Percentiles rank a stretch among this genome's conserved stretches.
phyloP scores from a whole-genome alignment of 2,113 vertebrate species.

The Pollachius pollachius region DNA sequence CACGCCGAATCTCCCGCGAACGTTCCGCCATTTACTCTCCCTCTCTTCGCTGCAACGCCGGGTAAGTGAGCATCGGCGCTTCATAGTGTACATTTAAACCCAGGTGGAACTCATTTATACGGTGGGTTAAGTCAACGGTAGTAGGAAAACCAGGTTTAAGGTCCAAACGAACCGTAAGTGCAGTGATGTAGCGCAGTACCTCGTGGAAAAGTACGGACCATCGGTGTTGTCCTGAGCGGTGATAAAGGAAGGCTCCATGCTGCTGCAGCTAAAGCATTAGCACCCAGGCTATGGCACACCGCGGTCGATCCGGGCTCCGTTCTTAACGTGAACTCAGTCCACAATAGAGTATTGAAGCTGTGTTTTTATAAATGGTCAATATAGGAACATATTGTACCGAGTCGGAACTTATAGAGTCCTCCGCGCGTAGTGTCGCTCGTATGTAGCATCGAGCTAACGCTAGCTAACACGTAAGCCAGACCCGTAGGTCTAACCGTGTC shows the following conservation, averaged over 20 bases:
- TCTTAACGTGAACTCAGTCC: background rate
- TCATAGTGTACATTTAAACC: no score
- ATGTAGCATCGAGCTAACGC: constrained; percentile 2
- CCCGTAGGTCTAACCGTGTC: no score
- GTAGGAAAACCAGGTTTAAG: no score
- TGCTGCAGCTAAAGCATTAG: constrained; percentile 38
- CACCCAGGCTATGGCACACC: constrained; percentile 8
- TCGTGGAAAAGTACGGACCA: background rate
- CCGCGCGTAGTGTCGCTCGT: constrained; percentile 48
- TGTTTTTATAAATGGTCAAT: no score
- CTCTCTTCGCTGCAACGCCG: constrained; percentile 56
- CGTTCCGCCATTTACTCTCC: constrained; percentile 76
- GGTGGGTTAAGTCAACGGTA: no score
- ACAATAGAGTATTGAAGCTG: background rate
- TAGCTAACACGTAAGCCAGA: background rate
- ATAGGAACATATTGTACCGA: background rate
- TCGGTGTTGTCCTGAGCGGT: constrained; percentile 36
- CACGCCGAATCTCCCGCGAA: constrained; percentile 76
- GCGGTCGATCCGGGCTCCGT: constrained; percentile 25
- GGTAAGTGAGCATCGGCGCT: constrained; percentile 49
- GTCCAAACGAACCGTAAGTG: no score
- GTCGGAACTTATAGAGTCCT: constrained; percentile 54
- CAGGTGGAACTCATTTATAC: no score
- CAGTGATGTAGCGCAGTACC: no score
- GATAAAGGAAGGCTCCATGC: constrained; percentile 55